Percentiles rank a stretch among this genome's conserved stretches.
Conservation (phyloP, 2,797 vertebrate genomes). For the Carduelis carduelis region DNA sequence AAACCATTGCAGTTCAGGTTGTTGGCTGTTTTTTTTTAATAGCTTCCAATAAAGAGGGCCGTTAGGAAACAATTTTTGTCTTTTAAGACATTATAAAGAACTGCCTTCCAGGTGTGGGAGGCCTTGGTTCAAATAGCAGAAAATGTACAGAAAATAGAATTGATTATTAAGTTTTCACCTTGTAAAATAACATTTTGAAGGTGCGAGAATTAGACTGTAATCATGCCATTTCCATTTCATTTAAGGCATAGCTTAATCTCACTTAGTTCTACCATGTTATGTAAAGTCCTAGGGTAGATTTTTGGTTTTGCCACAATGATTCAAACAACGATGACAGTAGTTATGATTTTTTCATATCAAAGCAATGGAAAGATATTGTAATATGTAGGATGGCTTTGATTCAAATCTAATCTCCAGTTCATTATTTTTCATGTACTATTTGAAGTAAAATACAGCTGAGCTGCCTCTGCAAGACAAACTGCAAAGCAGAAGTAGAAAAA, state of each 20-base stretch:
- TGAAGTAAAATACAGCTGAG: slow-evolving; percentile 11
- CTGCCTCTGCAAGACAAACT: background rate
- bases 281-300: slow-evolving; percentile 38
- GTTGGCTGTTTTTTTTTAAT: background rate
- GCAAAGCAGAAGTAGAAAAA: background rate
- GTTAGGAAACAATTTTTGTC: background rate
- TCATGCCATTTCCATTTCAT: background rate
- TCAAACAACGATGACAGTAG: slow-evolving; percentile 50
- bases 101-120: slow-evolving; percentile 38
- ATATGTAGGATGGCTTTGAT: slow-evolving; percentile 36
- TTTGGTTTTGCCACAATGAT: slow-evolving; percentile 74
- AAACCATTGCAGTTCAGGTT: background rate
- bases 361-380: slow-evolving; percentile 56
- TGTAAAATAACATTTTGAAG: slow-evolving; percentile 30
- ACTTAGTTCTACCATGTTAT: background rate
- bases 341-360: slow-evolving; percentile 54
- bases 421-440: background rate
- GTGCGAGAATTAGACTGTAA: slow-evolving; percentile 24
- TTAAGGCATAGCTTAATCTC: background rate
- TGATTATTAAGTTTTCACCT: slow-evolving; percentile 27
- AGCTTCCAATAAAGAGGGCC: slow-evolving; percentile 26
- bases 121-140: background rate
- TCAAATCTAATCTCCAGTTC: slow-evolving; percentile 10
- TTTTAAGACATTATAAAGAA: slow-evolving; percentile 24
- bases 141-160: background rate